Evolutionary conservation across 1,140 invertebrate genomes (phyloP).

Genomic region (Polypedilum pembai): DNA sequence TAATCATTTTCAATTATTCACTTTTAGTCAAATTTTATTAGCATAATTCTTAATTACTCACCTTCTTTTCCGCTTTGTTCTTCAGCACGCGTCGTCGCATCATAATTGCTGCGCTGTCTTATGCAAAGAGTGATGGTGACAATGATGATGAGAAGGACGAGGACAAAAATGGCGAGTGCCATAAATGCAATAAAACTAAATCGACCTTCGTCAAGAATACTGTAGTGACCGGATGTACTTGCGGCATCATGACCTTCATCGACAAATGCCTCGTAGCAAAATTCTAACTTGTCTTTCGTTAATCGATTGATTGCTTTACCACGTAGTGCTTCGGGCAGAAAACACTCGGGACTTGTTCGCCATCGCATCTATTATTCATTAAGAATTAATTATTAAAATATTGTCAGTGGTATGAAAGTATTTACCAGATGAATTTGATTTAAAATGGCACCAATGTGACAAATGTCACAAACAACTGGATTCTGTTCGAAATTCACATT

Average conservation of each 20-base stretch:
- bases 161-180: constrained; percentile 3
- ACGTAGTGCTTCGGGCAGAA: constrained; percentile 40
- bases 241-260: constrained; percentile 43
- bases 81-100: background rate
- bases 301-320: constrained; percentile 42
- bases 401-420: background rate
- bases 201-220: constrained; percentile 41
- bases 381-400: constrained; percentile 21
- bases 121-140: constrained; percentile 1
- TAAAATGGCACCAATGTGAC: constrained; percentile 48
- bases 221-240: constrained; percentile 40
- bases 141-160: constrained; percentile 8
- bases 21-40: background rate
- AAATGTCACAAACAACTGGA: constrained; percentile 58
- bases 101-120: constrained; percentile 19
- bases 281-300: constrained; percentile 38
- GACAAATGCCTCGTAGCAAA: constrained; percentile 41
- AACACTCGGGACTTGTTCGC: constrained; percentile 41
- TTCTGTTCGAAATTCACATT: constrained; percentile 51
- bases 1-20: constrained; percentile 18
- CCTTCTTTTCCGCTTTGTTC: constrained; percentile 11
- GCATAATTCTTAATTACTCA: background rate
- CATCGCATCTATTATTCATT: constrained; percentile 35
- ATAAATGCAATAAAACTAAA: background rate
- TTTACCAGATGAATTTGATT: constrained; percentile 42